These are phyloP conservation scores for Platyscapa corneri DNA, from an alignment of 1,140 invertebrate genomes.

Conservation along the genomic window DNA sequence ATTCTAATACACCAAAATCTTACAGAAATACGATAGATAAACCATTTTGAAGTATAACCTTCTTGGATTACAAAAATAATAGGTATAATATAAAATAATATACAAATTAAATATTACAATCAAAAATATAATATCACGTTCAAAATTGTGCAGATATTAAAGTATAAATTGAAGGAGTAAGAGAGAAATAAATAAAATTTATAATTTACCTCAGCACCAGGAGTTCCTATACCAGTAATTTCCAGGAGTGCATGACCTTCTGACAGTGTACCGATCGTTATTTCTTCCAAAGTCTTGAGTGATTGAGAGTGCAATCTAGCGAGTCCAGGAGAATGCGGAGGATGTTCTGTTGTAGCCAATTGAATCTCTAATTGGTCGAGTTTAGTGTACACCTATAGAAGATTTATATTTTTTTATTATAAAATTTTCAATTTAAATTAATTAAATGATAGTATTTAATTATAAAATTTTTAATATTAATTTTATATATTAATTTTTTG, in stretches of 20 bases:
- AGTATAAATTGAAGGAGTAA: background rate
- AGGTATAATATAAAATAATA: no score
- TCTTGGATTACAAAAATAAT: no score
- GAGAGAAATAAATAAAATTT: background rate
- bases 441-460: no score
- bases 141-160: no score
- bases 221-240: constrained; percentile 78
- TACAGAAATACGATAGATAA: no score
- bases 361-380: constrained; percentile 87
- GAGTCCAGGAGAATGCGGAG: constrained; percentile 79
- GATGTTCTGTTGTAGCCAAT: constrained; percentile 79
- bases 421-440: no score
- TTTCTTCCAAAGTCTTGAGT: constrained; percentile 79
- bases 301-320: constrained; percentile 81
- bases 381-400: constrained; percentile 80
- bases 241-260: constrained; percentile 85
- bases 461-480: no score
- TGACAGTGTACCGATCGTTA: constrained; percentile 78
- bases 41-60: no score
- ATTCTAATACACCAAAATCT: no score
- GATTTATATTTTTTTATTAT: background rate
- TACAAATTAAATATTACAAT: no score
- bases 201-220: constrained; percentile 78
- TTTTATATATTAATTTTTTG: no score
- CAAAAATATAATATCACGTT: no score